Evolutionary conservation across 2,113 vertebrate genomes (phyloP).

Genomic region (Pseudopipra pipra): DNA sequence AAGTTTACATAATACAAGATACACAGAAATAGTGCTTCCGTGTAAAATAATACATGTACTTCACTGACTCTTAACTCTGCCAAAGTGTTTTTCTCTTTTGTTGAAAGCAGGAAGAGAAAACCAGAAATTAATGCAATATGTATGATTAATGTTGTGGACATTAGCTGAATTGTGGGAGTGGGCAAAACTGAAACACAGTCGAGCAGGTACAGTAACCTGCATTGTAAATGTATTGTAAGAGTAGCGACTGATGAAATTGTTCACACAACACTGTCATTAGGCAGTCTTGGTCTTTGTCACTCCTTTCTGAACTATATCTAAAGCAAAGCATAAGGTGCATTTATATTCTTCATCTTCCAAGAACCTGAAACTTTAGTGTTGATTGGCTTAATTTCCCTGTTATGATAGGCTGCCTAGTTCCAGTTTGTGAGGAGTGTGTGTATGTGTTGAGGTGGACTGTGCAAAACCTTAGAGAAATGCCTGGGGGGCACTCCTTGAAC

Average conservation of each 20-base stretch:
- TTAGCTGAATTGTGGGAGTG: background rate
- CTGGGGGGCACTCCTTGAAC: background rate
- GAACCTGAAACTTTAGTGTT: background rate
- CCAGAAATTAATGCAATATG: background rate
- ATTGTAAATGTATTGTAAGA: background rate
- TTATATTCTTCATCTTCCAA: background rate
- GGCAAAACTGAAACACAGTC: background rate
- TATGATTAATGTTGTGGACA: background rate
- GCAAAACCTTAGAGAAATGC: background rate
- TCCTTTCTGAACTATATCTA: background rate
- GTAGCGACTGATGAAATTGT: background rate
- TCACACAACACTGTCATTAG: background rate
- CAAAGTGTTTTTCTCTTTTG: background rate
- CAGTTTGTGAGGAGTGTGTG: background rate
- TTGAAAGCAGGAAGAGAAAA: background rate
- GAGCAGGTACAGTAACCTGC: background rate
- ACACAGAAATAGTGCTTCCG: background rate
- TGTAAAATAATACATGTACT: background rate
- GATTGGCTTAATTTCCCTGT: background rate
- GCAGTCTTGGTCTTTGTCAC: background rate
- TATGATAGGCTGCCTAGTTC: background rate
- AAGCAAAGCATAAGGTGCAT: background rate
- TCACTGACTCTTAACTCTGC: background rate
- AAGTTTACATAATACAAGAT: background rate
- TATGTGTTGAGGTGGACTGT: background rate